These are phyloP conservation scores for Nysson spinosus DNA, from an alignment of 2,888 invertebrate species.

Conservation along the genomic window DNA sequence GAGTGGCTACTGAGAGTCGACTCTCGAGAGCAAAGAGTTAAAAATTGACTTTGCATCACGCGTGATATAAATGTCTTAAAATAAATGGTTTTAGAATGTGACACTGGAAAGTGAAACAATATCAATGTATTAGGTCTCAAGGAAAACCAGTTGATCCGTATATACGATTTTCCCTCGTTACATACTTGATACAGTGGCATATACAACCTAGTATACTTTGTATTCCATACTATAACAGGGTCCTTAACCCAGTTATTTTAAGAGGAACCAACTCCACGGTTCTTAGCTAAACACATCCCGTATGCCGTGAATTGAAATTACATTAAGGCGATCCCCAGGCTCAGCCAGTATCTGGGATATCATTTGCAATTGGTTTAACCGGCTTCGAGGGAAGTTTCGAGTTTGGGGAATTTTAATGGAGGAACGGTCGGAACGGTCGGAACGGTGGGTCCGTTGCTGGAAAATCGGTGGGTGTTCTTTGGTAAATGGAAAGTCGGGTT, in stretches of 20 bases:
- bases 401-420: constrained; percentile 27
- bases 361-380: constrained; percentile 15
- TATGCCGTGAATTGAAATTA: constrained; percentile 25
- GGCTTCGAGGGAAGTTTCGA: background rate
- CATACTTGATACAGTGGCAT: too few relatives aligned
- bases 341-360: background rate
- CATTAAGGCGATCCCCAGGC: constrained; percentile 20
- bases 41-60: background rate
- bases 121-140: constrained; percentile 4
- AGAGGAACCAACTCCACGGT: constrained; percentile 14
- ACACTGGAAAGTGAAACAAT: background rate
- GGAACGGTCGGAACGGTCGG: too few relatives aligned
- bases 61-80: background rate
- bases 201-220: too few relatives aligned
- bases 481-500: constrained; percentile 33
- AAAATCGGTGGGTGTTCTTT: constrained; percentile 16
- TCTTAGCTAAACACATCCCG: constrained; percentile 22
- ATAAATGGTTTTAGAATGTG: background rate
- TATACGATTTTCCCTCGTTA: constrained; percentile 1
- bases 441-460: too few relatives aligned
- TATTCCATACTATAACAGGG: background rate
- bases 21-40: too few relatives aligned
- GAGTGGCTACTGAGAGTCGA: too few relatives aligned
- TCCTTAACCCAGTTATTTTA: constrained; percentile 31
- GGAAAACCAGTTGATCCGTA: constrained; percentile 1